These are phyloP conservation scores for Strongylocentrotus purpuratus DNA, from an alignment of 35 echinoderm and acorn worm species.

Conservation along the genomic window DNA sequence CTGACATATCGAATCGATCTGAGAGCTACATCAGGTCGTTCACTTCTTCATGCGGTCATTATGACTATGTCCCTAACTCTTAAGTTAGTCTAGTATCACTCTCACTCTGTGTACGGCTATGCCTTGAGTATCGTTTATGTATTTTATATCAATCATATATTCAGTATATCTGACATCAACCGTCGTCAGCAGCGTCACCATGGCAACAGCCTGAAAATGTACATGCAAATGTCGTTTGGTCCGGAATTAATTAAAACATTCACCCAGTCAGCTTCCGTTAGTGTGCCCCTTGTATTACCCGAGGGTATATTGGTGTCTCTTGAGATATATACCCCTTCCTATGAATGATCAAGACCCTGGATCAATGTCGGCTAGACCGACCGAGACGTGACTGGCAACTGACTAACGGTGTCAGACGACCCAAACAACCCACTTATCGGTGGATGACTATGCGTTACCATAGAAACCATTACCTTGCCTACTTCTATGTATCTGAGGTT, in stretches of 20 bases:
- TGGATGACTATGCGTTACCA: no score
- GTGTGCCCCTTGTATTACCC: neutral
- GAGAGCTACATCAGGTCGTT: neutral
- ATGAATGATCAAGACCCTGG: neutral
- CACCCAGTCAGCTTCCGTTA: neutral
- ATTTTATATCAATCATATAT: neutral
- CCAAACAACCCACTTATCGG: no score
- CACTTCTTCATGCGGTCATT: neutral
- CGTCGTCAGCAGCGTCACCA: neutral
- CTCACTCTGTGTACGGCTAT: no score
- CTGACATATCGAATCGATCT: neutral
- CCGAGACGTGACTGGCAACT: no score
- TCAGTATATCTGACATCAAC: neutral
- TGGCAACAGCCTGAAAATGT: neutral
- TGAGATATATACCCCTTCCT: neutral
- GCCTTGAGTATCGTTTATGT: neutral
- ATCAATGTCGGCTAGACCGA: neutral
- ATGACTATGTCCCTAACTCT: neutral
- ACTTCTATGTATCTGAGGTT: no score
- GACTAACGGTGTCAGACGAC: no score
- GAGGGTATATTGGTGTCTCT: neutral
- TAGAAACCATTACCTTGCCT: no score
- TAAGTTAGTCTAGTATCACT: neutral
- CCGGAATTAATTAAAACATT: neutral
- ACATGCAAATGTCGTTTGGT: neutral